Conservation (phyloP, 2,797 vertebrate genomes). For the Lepus oiostolus region DNA sequence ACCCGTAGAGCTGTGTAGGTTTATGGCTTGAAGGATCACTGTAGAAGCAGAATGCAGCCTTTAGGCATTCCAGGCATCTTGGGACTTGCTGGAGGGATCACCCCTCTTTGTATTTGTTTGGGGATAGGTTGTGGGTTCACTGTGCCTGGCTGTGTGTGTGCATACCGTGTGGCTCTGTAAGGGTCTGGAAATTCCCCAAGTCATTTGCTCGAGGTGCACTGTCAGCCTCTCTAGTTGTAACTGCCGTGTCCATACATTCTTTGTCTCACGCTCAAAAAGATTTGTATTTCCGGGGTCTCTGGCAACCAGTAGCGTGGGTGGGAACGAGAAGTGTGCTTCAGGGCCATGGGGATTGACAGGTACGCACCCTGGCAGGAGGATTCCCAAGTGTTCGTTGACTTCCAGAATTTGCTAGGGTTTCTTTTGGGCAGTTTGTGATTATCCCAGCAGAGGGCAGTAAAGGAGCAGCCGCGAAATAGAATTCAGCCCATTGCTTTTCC, state of each 20-base stretch:
- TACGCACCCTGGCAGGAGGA: background rate
- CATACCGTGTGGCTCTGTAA: background rate
- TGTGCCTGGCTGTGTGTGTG: background rate
- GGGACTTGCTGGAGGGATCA: background rate
- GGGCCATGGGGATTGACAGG: background rate
- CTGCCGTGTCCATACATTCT: background rate
- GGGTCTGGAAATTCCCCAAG: background rate
- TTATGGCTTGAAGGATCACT: conserved; percentile 15
- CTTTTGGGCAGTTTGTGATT: conserved; percentile 9
- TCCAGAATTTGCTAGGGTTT: conserved; percentile 45
- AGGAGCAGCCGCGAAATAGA: background rate
- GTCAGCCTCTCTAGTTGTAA: background rate
- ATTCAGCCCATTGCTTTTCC: conserved; percentile 27
- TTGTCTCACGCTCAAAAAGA: background rate
- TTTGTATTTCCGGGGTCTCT: background rate
- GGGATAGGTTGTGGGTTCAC: background rate
- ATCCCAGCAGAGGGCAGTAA: conserved; percentile 52
- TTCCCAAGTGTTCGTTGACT: conserved; percentile 47
- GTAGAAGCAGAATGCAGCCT: background rate
- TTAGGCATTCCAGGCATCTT: conserved; percentile 7
- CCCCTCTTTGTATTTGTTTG: background rate
- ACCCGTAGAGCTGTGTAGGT: background rate
- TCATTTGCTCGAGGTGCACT: conserved; percentile 3
- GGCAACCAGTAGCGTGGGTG: background rate
- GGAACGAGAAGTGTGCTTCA: background rate